These are phyloP conservation scores for Selene dorsalis DNA, from an alignment of 2,797 vertebrate genomes.

Conservation along the genomic window DNA sequence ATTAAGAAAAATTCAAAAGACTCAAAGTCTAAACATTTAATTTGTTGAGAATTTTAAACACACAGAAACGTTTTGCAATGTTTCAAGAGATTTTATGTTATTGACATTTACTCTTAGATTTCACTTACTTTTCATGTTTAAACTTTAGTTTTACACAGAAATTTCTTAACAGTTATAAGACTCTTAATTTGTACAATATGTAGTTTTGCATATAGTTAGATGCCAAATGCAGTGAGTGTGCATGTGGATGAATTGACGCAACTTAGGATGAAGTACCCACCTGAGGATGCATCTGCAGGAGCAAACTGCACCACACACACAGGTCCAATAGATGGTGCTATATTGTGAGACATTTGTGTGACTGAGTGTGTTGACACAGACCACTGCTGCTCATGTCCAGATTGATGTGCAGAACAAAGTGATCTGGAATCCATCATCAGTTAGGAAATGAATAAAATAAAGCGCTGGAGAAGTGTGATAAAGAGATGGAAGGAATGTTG, in stretches of 20 bases:
- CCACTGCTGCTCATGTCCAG: conserved; percentile 15
- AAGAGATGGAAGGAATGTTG: not conserved
- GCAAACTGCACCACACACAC: conserved; percentile 60
- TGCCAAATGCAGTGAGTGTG: not conserved
- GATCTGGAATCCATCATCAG: conserved; percentile 17
- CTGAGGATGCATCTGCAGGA: not conserved
- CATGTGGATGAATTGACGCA: not conserved
- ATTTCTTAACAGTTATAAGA: no score
- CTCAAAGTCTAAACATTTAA: not conserved
- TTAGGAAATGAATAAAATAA: not conserved
- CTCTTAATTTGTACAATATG: no score
- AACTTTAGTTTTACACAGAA: not conserved
- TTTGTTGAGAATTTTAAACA: not conserved
- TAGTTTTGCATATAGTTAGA: not conserved
- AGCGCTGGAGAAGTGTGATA: not conserved
- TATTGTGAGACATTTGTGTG: conserved; percentile 69
- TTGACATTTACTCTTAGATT: not conserved
- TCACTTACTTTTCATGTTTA: not conserved
- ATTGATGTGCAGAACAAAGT: conserved; percentile 4
- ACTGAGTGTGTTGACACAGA: not conserved
- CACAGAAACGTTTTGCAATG: not conserved
- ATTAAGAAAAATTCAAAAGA: not conserved
- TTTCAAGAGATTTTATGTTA: conserved; percentile 2
- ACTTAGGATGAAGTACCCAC: not conserved
- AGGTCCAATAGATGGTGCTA: conserved; percentile 82